Base-by-base conservation (phyloP, 2,888 invertebrate species). In the Merodon equestris region DNA sequence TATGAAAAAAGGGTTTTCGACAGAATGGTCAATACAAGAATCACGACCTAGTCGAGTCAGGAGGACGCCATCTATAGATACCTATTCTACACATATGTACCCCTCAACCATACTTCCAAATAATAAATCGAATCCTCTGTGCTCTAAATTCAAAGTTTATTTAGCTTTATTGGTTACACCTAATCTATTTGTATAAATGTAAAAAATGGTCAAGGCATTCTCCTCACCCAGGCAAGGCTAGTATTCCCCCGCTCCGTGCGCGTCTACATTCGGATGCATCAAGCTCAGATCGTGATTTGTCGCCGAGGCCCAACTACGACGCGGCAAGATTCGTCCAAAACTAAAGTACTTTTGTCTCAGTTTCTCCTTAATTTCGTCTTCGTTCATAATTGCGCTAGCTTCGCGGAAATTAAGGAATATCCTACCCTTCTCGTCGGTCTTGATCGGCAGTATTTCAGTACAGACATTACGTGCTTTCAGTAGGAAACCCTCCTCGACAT, bases 371-470 rank as follows among this genome's bases (percentile, higher is more conserved):
- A 88, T 87, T 63, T 88, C 89, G 60, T 88, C 88, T 73, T 89
- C 89, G 76, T 88, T 88, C 87, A 89, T 88, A 0, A 89, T 87
- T 50, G 88, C 86, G 38, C 88, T 89, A 0, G 89, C 88, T 60
- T 89, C 89, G 14, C 87, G 87, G 45, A 89, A 89, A 68, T 89
- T 89, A 1, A 89, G 82, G 67, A 87, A 89, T 38, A 89, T 88
- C 5, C 88, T 83, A 0, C 89, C 89, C 72, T 87, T 88, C 1
- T 88, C 87, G 56, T 89, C 89, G 2, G 89, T 89, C 67, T 89
- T 89, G 14, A 89, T 88, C 40, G 89, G 89, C 18, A 89, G 71
- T 14, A 89, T 89, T 82, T 89, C 89, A 0, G 89, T 89, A 83
- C 89, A 89, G 1, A 89, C 87, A 82, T 88, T 89, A 5, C 88